Conservation (phyloP, 37 sponge, comb jelly and placozoan genomes). For the Chondrosia reniformis region DNA sequence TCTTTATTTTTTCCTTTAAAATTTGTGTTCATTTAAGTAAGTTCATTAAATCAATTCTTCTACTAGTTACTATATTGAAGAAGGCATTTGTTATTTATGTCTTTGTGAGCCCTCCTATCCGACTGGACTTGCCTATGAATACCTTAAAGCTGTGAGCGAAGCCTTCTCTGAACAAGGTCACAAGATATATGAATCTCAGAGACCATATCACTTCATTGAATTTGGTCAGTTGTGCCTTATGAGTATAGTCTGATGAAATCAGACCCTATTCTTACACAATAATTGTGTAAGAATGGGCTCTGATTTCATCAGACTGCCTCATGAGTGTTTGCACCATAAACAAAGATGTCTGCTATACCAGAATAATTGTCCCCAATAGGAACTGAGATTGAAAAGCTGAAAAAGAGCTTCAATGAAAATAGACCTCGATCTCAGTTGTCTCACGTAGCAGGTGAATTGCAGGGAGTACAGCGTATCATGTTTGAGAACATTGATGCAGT, state of each 20-base stretch:
- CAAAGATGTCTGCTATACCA: not conserved
- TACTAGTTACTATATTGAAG: conserved; percentile 78
- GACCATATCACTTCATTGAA: conserved; percentile 94
- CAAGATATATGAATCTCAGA: conserved; percentile 56
- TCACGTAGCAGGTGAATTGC: conserved; percentile 81
- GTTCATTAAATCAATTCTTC: no score
- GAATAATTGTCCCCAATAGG: no score
- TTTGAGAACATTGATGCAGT: conserved; percentile 97
- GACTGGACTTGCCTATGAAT: conserved; percentile 82
- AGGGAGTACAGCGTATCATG: conserved; percentile 98
- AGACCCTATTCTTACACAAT: no score
- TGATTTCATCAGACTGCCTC: not conserved
- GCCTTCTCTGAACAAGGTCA: conserved; percentile 71
- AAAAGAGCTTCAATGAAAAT: conserved; percentile 77
- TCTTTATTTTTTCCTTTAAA: not conserved
- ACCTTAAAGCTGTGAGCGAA: conserved; percentile 72
- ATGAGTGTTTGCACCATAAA: no score
- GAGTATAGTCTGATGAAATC: no score
- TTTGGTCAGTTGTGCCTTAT: conserved; percentile 81
- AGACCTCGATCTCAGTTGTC: conserved; percentile 67
- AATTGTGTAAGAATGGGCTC: not conserved
- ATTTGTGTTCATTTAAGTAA: no score
- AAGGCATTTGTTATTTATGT: conserved; percentile 81
- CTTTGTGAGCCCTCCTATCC: conserved; percentile 87
- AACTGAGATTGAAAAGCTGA: conserved; percentile 79